Evolutionary conservation across 2,888 invertebrate species (phyloP), one percentile per base, ranked within the genome.

Genomic region (Sialis lutaria): DNA sequence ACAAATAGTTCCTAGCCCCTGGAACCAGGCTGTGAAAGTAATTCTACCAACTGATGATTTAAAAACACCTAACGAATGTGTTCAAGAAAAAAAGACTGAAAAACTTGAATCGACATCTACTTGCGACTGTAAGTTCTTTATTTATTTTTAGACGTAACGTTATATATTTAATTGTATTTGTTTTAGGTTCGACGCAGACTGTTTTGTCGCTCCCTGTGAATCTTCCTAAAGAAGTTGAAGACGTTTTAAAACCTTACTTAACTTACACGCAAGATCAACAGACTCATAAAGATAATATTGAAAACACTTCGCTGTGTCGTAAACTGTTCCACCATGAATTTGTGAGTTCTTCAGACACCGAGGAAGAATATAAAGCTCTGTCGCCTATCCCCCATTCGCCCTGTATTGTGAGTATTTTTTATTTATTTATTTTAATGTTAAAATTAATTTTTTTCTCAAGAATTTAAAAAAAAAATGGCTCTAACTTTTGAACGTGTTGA

Each of bases 151-250:
- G n/a, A n/a, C n/a, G n/a, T n/a, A n/a, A n/a, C n/a, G 22, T 22
- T 22, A 22, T 22, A 22, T 30, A 43, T 32, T 9, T n/a, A 42
- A 43, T 31, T 4, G 32, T n/a, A 7, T 45, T 55, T 48, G 37
- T 50, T 56, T 49, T 56, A 79, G 80, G 68, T 62, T 73, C 72
- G 65, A 70, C 74, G 39, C 82, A 82, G 64, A 82, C 82, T 32
- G 61, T 73, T 48, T 65, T 82, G 51, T 73, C 77, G 32, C 60
- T 82, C 49, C 80, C 82, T 45, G 70, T 75, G 22, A 63, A 69
- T 54, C 61, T 82, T 34, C 79, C 81, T 4, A 63, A 68, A 46
- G 72, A 76, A 57, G 57, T 82, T 22, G 79, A 79, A 63, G 72
- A 74, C 54, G 62, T 70, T 34, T 63, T 82, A 13, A 69, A 72